Base-by-base conservation (phyloP, 1,140 invertebrate species). In the Nixonia krombeini region DNA sequence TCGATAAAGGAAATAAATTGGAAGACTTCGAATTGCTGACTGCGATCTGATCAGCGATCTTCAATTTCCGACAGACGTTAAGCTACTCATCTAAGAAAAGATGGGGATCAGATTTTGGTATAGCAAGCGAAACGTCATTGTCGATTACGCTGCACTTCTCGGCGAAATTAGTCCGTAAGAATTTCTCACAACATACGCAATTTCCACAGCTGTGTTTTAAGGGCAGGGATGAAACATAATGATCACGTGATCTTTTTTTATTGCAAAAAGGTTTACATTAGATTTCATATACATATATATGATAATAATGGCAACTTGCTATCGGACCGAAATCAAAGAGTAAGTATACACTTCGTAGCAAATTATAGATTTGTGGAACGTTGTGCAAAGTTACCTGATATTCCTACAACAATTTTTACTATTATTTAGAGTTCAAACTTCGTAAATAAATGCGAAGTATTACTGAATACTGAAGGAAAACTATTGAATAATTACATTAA, bases 271-370 rank as follows among this genome's bases (percentile, higher is more conserved):
- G 76, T 78, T 78, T 78, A 78, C 76, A 78, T 78, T 61, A 78
- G 76, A 78, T 78, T 78, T 74, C 74, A 72, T 73, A 76, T 74
- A 76, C 72, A 72, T 74, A 76, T 74, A 76, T 76, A 74, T 73
- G 67, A 71, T 70, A 64, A 69, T 66, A 69, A 56, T 59, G 41
- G 16, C 37, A 8, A 18, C 16, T 40, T 16, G 21, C 2, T 21
- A 21, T 3, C 6, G 21, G 2, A 21, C 21, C 21, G 21, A 21
- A 21, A 21, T 21, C 21, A 2, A 21, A 21, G 21, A 6, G 6
- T 21, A 21, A 21, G 6, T 21, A 21, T 21, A 21, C 21, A 21
- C 6, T 21, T 21, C 2, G 6, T 21, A 21, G 2, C 21, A 21
- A 21, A 3, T 21, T 21, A 6, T 21, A 21, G 2, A 3, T 3